Conservation (phyloP, 2,888 invertebrate species). For the Emmelina monodactyla region DNA sequence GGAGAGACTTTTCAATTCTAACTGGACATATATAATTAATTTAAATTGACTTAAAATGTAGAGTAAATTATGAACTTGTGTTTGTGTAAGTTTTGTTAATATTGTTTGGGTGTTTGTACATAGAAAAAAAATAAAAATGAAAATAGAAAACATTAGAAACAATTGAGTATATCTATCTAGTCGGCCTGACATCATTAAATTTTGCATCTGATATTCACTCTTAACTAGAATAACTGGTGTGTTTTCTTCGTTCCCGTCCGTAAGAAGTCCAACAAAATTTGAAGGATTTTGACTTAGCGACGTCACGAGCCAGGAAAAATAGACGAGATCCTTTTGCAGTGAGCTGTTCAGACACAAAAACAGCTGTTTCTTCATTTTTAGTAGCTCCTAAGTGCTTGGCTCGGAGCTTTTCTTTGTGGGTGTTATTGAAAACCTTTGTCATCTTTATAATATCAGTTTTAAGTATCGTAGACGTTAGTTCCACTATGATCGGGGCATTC, state of each 20-base stretch:
- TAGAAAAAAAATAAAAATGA: background rate
- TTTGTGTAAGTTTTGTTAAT: background rate
- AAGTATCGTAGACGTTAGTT: constrained; percentile 1
- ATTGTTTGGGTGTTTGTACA: background rate
- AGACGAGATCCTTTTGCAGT: constrained; percentile 8
- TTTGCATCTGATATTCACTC: constrained; percentile 4
- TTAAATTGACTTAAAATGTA: background rate
- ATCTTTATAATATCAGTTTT: background rate
- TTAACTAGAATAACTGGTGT: constrained; percentile 8
- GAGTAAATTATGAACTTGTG: background rate
- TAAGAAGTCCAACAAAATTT: constrained; percentile 11
- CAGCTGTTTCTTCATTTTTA: constrained; percentile 3
- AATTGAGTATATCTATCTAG: background rate
- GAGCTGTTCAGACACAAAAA: constrained; percentile 7
- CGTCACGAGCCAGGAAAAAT: constrained; percentile 6
- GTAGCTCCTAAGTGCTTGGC: background rate
- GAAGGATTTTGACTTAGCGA: constrained; percentile 3
- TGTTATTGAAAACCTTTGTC: background rate
- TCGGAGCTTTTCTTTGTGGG: background rate
- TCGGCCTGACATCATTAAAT: constrained; percentile 3
- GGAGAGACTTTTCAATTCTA: background rate
- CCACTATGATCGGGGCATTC: constrained; percentile 3
- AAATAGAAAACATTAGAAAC: no score
- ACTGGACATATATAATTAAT: background rate
- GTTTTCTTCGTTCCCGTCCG: constrained; percentile 8